Percentiles rank a stretch among this genome's conserved stretches.
Evolutionary conservation across 2,797 vertebrate genomes (phyloP).

Genomic region (Enteromius anoplus): DNA sequence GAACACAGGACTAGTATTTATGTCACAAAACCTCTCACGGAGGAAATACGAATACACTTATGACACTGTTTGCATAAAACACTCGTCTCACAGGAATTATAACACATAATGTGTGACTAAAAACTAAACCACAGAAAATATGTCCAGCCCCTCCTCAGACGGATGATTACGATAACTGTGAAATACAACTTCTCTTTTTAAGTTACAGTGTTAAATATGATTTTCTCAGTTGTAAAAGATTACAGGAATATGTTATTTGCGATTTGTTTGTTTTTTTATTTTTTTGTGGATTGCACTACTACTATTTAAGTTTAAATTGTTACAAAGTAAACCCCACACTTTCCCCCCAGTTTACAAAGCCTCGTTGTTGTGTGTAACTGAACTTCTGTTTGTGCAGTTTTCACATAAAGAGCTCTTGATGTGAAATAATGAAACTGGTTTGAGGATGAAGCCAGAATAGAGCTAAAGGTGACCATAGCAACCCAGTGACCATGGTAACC

Average conservation of each 20-base stretch:
- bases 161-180: not conserved
- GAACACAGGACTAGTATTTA: not conserved
- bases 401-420: not conserved
- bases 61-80: not conserved
- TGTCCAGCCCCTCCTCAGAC: not conserved
- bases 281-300: not conserved
- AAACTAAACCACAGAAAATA: not conserved
- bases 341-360: not conserved
- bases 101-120: not conserved
- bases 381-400: not conserved
- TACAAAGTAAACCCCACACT: not conserved
- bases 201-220: not conserved
- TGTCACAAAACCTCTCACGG: not conserved
- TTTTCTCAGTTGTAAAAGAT: not conserved
- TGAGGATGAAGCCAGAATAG: constrained; percentile 25
- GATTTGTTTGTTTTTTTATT: not conserved
- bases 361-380: not conserved
- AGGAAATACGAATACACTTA: not conserved
- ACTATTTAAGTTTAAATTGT: not conserved
- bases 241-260: too few relatives aligned
- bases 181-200: not conserved
- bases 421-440: constrained; percentile 14
- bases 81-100: not conserved
- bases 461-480: constrained; percentile 45
- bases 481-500: constrained; percentile 52